Percentiles rank a stretch among this genome's conserved stretches.
Conservation (phyloP, 2,888 invertebrate genomes). For the Pachliopta kotzebuea region DNA sequence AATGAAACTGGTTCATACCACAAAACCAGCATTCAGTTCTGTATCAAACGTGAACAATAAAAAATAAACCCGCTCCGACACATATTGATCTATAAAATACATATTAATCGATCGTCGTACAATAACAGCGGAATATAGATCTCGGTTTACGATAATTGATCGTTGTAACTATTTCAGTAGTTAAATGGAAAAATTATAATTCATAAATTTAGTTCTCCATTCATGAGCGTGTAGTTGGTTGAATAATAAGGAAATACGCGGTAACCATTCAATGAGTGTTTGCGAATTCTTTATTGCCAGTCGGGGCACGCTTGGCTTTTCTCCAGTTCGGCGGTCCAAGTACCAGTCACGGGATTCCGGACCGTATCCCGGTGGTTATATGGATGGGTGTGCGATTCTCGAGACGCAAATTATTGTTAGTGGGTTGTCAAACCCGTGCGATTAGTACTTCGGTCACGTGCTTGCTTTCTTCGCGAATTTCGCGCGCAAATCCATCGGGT, state of each 20-base stretch:
- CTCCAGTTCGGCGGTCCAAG: constrained; percentile 56
- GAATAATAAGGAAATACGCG: constrained; percentile 76
- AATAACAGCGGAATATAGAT: no score
- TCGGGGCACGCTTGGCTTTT: constrained; percentile 66
- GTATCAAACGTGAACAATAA: not conserved
- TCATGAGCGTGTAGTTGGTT: constrained; percentile 60
- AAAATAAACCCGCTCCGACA: not conserved
- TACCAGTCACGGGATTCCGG: constrained; percentile 44
- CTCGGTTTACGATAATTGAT: not conserved
- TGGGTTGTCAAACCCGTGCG: constrained; percentile 47
- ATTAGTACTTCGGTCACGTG: constrained; percentile 69
- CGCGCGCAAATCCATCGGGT: constrained; percentile 69
- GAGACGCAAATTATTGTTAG: constrained; percentile 36
- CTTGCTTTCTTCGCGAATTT: constrained; percentile 76
- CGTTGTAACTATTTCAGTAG: constrained; percentile 18
- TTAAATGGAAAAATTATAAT: constrained; percentile 21
- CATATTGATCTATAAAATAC: not conserved
- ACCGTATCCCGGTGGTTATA: constrained; percentile 48
- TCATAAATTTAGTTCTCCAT: constrained; percentile 69
- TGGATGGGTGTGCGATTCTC: constrained; percentile 34
- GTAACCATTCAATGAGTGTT: constrained; percentile 69
- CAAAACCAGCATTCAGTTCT: not conserved
- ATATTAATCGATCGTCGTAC: no score
- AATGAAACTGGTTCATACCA: constrained; percentile 8
- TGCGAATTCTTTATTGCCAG: constrained; percentile 67